Conservation (phyloP, 2,797 vertebrate species). For the Scomberomorus guttatus region DNA sequence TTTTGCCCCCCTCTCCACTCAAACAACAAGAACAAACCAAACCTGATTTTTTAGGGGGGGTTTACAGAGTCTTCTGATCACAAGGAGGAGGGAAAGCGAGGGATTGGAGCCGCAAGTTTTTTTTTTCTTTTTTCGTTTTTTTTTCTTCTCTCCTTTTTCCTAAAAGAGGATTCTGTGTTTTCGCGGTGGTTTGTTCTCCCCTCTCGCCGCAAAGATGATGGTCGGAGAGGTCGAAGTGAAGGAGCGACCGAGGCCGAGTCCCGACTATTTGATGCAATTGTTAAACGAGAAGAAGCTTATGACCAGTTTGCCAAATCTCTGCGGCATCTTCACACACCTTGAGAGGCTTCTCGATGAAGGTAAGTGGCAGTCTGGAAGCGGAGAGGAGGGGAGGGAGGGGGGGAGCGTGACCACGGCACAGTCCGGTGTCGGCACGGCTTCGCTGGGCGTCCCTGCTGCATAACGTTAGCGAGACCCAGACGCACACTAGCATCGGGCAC, state of each 20-base stretch:
- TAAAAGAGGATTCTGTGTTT: conserved; percentile 82
- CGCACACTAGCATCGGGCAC: conserved; percentile 12
- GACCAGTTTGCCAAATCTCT: conserved; percentile 91
- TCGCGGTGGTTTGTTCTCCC: conserved; percentile 76
- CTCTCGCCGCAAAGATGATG: conserved; percentile 88
- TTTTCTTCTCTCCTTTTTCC: conserved; percentile 59
- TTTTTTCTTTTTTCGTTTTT: conserved; percentile 70
- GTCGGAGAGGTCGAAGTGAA: conserved; percentile 92
- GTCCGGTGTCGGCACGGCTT: conserved; percentile 60
- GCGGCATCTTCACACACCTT: conserved; percentile 93
- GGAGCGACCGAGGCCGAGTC: conserved; percentile 92
- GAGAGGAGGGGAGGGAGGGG: conserved; percentile 1
- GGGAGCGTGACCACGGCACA: conserved; percentile 65
- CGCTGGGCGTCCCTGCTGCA: conserved; percentile 62
- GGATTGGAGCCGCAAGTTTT: conserved; percentile 84
- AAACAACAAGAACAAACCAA: conserved; percentile 74
- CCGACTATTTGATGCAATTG: conserved; percentile 91
- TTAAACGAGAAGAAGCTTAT: conserved; percentile 92
- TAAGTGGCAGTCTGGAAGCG: conserved; percentile 73
- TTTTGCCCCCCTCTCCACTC: conserved; percentile 71
- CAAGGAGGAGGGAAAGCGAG: conserved; percentile 81
- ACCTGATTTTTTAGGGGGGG: conserved; percentile 62
- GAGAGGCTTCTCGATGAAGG: conserved; percentile 98
- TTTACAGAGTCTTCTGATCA: conserved; percentile 68
- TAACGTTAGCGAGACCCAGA: conserved; percentile 28